Conservation (phyloP, 2,888 invertebrate species). For the Eledone cirrhosa region DNA sequence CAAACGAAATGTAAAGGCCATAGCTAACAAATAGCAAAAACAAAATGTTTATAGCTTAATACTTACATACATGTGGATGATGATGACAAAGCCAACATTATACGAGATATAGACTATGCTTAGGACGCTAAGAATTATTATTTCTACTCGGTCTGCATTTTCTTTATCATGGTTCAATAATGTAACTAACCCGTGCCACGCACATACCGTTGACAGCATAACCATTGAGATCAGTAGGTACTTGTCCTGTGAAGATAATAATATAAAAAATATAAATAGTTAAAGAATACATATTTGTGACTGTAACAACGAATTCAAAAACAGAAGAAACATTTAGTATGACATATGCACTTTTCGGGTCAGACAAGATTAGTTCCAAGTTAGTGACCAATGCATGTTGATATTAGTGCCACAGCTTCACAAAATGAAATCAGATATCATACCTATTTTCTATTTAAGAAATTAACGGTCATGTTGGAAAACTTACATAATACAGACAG, state of each 20-base stretch:
- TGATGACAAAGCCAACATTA: constrained; percentile 62
- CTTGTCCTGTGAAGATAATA: constrained; percentile 56
- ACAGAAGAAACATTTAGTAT: too few species aligned
- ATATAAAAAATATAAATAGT: too few species aligned
- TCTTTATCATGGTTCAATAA: constrained; percentile 41
- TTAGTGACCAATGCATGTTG: neutral
- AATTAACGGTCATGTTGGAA: too few species aligned
- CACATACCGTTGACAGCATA: constrained; percentile 60
- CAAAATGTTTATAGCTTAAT: neutral
- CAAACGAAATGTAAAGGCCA: too few species aligned
- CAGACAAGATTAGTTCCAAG: constrained; percentile 1
- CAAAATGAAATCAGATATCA: too few species aligned
- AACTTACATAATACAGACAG: too few species aligned
- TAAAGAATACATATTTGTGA: too few species aligned
- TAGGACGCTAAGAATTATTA: constrained; percentile 60
- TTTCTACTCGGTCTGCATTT: constrained; percentile 54
- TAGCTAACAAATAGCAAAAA: too few species aligned
- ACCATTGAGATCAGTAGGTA: constrained; percentile 64
- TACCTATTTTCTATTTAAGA: too few species aligned
- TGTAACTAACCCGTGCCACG: constrained; percentile 64
- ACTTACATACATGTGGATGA: constrained; percentile 65
- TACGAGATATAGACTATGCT: constrained; percentile 61
- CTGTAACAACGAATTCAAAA: too few species aligned
- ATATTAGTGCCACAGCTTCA: neutral
- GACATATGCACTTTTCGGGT: neutral